Percentiles rank a stretch among this genome's conserved stretches.
These are phyloP conservation scores for Etheostoma cragini DNA, from an alignment of 2,113 vertebrate genomes.

Conservation along the genomic window DNA sequence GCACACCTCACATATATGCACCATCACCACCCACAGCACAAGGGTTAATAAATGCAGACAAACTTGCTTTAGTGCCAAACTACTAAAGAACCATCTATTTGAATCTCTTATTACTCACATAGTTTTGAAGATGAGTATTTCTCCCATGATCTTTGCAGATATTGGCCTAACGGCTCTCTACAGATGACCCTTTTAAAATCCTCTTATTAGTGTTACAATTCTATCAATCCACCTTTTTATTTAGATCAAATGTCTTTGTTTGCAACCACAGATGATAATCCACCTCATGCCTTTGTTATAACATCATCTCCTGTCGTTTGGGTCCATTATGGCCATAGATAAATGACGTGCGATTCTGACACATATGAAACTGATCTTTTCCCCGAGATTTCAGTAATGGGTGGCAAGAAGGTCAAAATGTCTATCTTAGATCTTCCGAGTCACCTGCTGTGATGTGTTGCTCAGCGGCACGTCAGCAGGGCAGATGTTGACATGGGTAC, in stretches of 20 bases:
- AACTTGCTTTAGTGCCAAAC: neutral
- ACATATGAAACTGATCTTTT: slow-evolving; percentile 21
- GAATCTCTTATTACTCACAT: too few relatives aligned
- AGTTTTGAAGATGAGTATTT: neutral
- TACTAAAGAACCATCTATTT: neutral
- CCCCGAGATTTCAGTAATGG: neutral
- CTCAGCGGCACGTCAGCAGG: neutral
- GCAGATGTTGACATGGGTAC: neutral
- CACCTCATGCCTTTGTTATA: neutral
- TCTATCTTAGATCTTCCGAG: neutral
- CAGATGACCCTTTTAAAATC: neutral
- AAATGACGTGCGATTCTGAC: slow-evolving; percentile 24
- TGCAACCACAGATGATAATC: neutral
- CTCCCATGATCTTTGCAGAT: neutral
- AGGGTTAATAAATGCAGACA: neutral
- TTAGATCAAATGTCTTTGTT: neutral
- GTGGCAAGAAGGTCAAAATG: neutral
- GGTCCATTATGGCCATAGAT: neutral
- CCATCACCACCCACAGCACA: too few relatives aligned
- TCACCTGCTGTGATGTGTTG: neutral
- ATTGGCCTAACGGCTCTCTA: neutral
- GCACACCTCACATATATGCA: too few relatives aligned
- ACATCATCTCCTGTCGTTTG: slow-evolving; percentile 14
- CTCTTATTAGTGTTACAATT: neutral
- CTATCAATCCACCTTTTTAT: neutral